Percentiles rank a stretch among this genome's conserved stretches.
Conservation (phyloP, 2,797 vertebrate species). For the Diglossa cyanea region DNA sequence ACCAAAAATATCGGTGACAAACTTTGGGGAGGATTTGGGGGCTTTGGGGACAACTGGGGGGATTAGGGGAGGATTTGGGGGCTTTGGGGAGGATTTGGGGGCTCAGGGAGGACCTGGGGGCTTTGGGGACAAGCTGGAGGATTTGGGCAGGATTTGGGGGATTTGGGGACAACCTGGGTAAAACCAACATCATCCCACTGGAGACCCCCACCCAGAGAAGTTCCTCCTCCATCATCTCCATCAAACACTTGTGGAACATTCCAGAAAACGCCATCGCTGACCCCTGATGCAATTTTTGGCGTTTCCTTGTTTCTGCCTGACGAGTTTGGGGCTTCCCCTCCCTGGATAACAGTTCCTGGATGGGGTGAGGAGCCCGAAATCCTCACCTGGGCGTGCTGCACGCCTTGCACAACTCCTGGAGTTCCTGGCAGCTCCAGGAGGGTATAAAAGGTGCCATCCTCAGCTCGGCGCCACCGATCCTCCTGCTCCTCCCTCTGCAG, state of each 20-base stretch:
- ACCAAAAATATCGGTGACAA: rapidly evolving
- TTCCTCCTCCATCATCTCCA: not conserved
- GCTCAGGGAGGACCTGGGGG: too few species aligned
- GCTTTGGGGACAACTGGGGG: too few species aligned
- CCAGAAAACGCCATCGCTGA: rapidly evolving
- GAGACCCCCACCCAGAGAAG: not conserved
- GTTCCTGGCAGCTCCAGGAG: not conserved
- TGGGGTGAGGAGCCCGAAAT: not conserved
- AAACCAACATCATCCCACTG: rapidly evolving
- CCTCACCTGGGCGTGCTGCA: not conserved
- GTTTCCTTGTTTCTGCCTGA: not conserved
- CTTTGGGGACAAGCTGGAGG: too few species aligned
- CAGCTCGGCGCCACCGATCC: not conserved
- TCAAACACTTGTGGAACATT: rapidly evolving
- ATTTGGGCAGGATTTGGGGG: too few species aligned
- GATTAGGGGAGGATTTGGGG: too few species aligned
- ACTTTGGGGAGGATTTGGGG: too few species aligned
- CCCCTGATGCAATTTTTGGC: rapidly evolving
- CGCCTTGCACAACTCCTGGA: constrained; percentile 8
- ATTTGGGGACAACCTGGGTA: too few species aligned
- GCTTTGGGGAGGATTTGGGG: too few species aligned
- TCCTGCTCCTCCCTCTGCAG: rapidly evolving
- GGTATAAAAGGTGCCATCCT: not conserved
- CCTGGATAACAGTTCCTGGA: not conserved
- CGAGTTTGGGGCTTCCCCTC: not conserved